Evolutionary conservation across 1,140 invertebrate species (phyloP), one percentile per base, ranked within the genome.

Genomic region (Leptinotarsa lineolata): DNA sequence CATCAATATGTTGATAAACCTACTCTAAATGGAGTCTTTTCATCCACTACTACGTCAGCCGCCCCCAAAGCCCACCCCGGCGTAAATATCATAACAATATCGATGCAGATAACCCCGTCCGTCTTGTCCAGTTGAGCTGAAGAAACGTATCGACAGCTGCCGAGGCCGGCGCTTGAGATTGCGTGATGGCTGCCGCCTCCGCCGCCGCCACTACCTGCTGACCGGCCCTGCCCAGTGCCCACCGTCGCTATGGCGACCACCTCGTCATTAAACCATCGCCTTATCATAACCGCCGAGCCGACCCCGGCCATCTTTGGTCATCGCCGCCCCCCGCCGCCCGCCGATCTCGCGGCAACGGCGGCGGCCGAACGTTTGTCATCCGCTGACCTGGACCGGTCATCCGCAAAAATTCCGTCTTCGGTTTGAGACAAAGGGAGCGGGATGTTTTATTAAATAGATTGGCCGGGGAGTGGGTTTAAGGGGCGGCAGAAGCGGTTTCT

Each of bases 181-280:
- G 83, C 83, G 83, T 83, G 83, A 84, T 84, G 83, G 83, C 83
- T 78, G 81, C 76, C 75, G 74, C 74, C 78, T 75, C 78, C 77
- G 74, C 81, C 80, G 78, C 72, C 77, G 74, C 78, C 73, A 78
- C 81, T 81, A 80, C 81, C 81, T 81, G 80, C 81, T 81, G 81
- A 81, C 83, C 82, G 83, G 83, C 83, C 82, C 81, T 81, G 82
- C 82, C 81, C 82, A 82, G 82, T 84, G 79, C 78, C 83, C 85
- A 82, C 83, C 82, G 83, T 84, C 77, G 73, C 80, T 80, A 84
- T 84, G 80, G 78, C 80, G 77, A 84, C 83, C 83, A 85, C 85
- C 82, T 81, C 83, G 84, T 86, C 85, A 86, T 86, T 86, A 86
- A 85, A 84, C 81, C 84, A 85, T 85, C 84, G 84, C 84, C 85